Base-by-base conservation (phyloP, 2,888 invertebrate species). In the Gastrophysa polygoni region DNA sequence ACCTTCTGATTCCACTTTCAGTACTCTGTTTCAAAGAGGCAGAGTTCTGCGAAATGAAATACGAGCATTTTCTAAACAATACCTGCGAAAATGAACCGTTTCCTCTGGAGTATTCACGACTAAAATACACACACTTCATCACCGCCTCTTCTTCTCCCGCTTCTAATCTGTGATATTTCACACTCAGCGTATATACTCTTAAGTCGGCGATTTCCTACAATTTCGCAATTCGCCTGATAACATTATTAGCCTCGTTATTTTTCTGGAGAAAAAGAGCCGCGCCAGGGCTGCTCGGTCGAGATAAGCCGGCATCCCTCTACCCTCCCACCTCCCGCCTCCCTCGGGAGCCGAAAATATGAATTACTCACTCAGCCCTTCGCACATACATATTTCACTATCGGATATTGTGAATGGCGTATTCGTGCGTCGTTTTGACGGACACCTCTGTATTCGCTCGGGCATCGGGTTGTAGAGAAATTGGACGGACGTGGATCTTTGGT, bases 191-290 rank as follows among this genome's bases (percentile, higher is more conserved):
- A 70, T 68, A 72, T 68, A 70, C 72, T 73, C 71, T 71, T 66
- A 69, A 70, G 70, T 69, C 61, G 68, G 63, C 72, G 66, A 70
- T 73, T 73, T 71, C 74, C 73, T 72, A 71, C 68, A 68, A 72
- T 73, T 74, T 68, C 69, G 72, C 73, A 68, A 68, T 72, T 73
- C 73, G 71, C 71, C 73, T 77, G 77, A 78, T 77, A 77, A 74
- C 77, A 77, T 78, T 78, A 78, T 78, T 78, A 77, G 75, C 71
- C 77, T 77, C 78, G 77, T 80, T 79, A 80, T 80, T 80, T 79
- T 79, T 78, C 79, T 68, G 68, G 67, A 73, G 73, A 49, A 60
- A 60, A 60, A 59, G 51, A 57, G 56, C 59, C 46, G 52, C 61
- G 57, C 50, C 52, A 68, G 68, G 70, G 74, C 79, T 79, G 80